Base-by-base conservation (phyloP, 2,888 invertebrate genomes). In the Euzetes globulus region DNA sequence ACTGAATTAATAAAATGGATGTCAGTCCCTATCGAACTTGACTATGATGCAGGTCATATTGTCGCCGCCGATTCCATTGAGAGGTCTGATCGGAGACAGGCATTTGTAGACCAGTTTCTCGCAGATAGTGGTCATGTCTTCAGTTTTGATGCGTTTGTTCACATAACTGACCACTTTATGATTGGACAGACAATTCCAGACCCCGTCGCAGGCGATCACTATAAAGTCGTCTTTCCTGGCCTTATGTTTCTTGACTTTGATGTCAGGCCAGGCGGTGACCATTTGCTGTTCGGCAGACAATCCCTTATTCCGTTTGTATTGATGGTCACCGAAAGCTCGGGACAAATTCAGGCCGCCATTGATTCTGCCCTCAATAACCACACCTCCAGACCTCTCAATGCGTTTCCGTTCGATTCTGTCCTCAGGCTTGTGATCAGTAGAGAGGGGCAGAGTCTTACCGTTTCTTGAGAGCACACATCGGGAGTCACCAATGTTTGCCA, bases 151-250 rank as follows among this genome's bases (percentile, higher is more conserved):
- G 1, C 74, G 22, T 33, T 63, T 70, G 47, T 17, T 17, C 17
- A 74, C 74, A 74, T 45, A 74, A 13, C 3, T 17, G 47, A 27
- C 73, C 4, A 74, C 71, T 22, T 55, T 47, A 0, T 74, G 19
- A n/a, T 74, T 72, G 13, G 55, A 52, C 47, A 74, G 22, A 15
- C 37, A 19, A 19, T 74, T 74, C 65, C 98, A 99, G 79, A 96
- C 94, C 50, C 95, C 95, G 82, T 95, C 95, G 82, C 95, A 95
- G 11, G 95, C 95, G 47, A 96, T 84, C 41, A 95, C 89, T 87
- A 99, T 88, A 82, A 99, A 99, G 81, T 94, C 91, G 82, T 96
- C 95, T 78, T 87, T 87, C 37, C 47, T 75, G 9, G 29, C 37
- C 41, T 70, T 70, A n/a, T 22, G 27, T 15, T 22, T 52, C 25